These are phyloP conservation scores for Heliocidaris tuberculata DNA, from an alignment of 35 echinoderm and acorn worm species.

Conservation along the genomic window DNA sequence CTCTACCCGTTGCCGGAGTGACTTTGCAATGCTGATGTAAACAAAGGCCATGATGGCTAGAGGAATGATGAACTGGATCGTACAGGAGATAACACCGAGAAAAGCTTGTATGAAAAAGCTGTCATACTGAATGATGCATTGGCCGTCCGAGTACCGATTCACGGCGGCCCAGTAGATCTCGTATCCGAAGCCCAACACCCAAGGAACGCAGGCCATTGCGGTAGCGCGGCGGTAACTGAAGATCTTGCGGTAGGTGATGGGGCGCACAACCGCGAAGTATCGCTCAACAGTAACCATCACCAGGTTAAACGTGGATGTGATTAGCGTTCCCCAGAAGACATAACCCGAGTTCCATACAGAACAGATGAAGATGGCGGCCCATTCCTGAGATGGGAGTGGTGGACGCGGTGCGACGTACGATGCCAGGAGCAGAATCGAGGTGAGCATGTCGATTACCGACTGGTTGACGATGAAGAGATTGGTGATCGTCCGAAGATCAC, in stretches of 20 bases:
- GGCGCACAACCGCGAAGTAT: conserved; percentile 70
- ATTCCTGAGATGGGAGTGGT: not conserved
- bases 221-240: conserved; percentile 15
- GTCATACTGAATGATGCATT: conserved; percentile 24
- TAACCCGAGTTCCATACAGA: conserved; percentile 68
- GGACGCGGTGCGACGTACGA: conserved; percentile 46
- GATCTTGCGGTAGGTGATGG: conserved; percentile 48
- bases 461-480: conserved; percentile 83
- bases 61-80: conserved; percentile 53
- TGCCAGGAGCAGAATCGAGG: conserved; percentile 54
- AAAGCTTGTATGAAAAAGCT: not conserved
- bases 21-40: conserved; percentile 55
- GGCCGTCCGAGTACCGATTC: conserved; percentile 38
- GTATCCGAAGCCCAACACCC: conserved; percentile 56
- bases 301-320: conserved; percentile 68
- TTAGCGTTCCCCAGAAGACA: conserved; percentile 63
- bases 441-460: conserved; percentile 64
- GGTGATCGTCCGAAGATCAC: conserved; percentile 28
- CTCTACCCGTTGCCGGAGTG: not conserved
- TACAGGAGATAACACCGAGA: conserved; percentile 40
- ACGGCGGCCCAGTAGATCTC: conserved; percentile 46
- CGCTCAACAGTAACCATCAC: conserved; percentile 64
- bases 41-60: conserved; percentile 60
- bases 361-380: conserved; percentile 58
- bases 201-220: conserved; percentile 12